Evolutionary conservation across 1,140 invertebrate genomes (phyloP).

Genomic region (Acyrthosiphon pisum): DNA sequence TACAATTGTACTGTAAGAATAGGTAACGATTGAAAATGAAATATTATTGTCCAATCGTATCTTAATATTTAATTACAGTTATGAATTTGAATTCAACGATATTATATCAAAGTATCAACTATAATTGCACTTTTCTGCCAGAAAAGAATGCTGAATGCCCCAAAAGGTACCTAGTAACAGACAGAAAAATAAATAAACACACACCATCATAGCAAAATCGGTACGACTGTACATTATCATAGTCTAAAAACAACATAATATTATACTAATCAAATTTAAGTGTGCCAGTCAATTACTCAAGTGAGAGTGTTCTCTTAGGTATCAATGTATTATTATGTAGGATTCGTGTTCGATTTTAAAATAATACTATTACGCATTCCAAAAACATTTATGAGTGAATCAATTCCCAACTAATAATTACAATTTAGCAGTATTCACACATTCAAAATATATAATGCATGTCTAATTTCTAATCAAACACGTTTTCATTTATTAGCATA

Average conservation of each 20-base stretch:
- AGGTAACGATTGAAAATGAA: background rate
- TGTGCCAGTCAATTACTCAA: background rate
- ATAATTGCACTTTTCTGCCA: too few relatives aligned
- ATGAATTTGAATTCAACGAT: too few relatives aligned
- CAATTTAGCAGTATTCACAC: background rate
- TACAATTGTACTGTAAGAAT: background rate
- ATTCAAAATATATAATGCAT: background rate
- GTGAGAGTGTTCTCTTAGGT: background rate
- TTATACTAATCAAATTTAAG: background rate
- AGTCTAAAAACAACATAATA: background rate
- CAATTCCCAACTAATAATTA: background rate
- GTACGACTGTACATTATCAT: too few relatives aligned
- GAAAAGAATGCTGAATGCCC: too few relatives aligned
- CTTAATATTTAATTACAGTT: background rate
- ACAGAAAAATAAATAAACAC: too few relatives aligned
- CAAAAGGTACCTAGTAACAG: too few relatives aligned
- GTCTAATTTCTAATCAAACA: background rate
- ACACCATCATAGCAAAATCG: too few relatives aligned
- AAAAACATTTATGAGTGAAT: background rate
- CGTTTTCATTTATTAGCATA: background rate
- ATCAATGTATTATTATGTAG: background rate
- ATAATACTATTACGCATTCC: background rate
- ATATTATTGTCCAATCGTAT: background rate
- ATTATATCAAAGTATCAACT: too few relatives aligned
- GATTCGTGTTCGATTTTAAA: background rate